These are phyloP conservation scores for Pterostichus niger DNA, from an alignment of 2,888 invertebrate genomes.

Conservation along the genomic window DNA sequence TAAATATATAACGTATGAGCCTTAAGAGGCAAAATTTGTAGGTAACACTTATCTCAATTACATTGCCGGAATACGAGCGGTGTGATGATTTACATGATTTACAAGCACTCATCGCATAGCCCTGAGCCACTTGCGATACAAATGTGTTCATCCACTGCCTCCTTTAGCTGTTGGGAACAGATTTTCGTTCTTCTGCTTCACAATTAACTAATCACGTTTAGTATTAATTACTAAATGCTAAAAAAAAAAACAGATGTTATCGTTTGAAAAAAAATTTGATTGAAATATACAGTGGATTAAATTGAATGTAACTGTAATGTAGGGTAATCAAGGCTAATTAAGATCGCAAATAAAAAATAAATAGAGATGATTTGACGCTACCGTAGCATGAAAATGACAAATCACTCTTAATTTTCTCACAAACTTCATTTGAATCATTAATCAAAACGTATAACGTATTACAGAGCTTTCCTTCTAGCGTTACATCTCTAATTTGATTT, in stretches of 20 bases:
- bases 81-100: constrained; percentile 28
- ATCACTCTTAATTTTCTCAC: constrained; percentile 65
- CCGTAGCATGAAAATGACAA: constrained; percentile 64
- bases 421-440: constrained; percentile 58
- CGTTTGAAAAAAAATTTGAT: constrained; percentile 10
- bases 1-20: too few species aligned
- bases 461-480: neutral
- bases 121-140: constrained; percentile 22
- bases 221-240: constrained; percentile 36
- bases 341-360: constrained; percentile 56
- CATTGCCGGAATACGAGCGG: constrained; percentile 23
- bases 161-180: constrained; percentile 1
- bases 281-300: constrained; percentile 18
- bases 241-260: constrained; percentile 5
- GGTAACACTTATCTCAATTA: constrained; percentile 44
- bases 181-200: neutral
- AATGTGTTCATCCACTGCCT: constrained; percentile 17
- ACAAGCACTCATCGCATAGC: constrained; percentile 29
- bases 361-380: constrained; percentile 55
- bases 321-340: constrained; percentile 53
- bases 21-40: constrained; percentile 13
- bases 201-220: constrained; percentile 41
- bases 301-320: constrained; percentile 38
- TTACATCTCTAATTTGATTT: constrained; percentile 51
- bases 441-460: constrained; percentile 33